Conservation (phyloP, 2,888 invertebrate genomes). For the Gastracanthus pulcherrimus region DNA sequence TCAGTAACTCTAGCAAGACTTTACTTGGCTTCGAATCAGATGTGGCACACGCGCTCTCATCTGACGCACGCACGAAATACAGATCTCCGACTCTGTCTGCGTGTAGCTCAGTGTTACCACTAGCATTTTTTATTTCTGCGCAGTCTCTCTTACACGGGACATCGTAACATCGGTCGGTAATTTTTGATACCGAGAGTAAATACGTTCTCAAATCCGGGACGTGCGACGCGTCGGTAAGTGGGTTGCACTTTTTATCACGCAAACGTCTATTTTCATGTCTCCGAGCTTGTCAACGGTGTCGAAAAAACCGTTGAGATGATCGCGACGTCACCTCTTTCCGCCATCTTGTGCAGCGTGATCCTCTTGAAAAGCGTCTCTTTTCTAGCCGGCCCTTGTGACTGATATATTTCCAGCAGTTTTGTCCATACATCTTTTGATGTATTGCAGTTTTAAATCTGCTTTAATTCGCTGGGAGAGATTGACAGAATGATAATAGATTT, state of each 20-base stretch:
- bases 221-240: background rate
- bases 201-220: slow-evolving; percentile 49
- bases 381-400: too few species aligned
- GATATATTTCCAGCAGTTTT: too few species aligned
- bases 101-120: background rate
- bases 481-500: slow-evolving; percentile 53
- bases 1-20: background rate
- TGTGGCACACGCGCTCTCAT: background rate
- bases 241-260: background rate
- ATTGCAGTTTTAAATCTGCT: too few species aligned
- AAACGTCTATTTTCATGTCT: slow-evolving; percentile 51
- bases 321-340: slow-evolving; percentile 42
- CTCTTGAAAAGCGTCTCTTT: too few species aligned
- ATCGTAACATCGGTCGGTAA: slow-evolving; percentile 31
- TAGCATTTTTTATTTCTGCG: background rate
- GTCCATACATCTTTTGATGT: too few species aligned
- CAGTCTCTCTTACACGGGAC: slow-evolving; percentile 31
- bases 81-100: background rate
- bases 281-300: slow-evolving; percentile 54
- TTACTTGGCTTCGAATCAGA: background rate
- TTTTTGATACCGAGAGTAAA: slow-evolving; percentile 41
- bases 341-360: slow-evolving; percentile 53
- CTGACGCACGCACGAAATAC: background rate
- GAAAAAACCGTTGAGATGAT: slow-evolving; percentile 52
- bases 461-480: slow-evolving; percentile 51